These are phyloP conservation scores for Dolichopus griseipennis DNA, from an alignment of 2,888 invertebrate genomes.

Conservation along the genomic window DNA sequence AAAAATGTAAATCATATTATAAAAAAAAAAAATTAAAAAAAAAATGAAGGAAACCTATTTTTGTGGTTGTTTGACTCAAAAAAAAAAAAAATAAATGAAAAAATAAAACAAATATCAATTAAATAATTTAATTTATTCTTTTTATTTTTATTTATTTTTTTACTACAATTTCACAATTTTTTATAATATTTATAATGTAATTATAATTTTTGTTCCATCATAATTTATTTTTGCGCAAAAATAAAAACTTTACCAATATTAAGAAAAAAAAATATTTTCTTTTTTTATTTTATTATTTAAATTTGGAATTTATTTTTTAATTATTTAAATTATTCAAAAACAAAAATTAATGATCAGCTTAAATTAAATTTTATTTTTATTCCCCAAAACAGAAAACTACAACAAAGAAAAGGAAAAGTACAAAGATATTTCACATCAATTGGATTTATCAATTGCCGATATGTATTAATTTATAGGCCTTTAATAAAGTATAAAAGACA, in stretches of 20 bases:
- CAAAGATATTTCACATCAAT: conserved; percentile 95
- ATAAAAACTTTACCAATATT: conserved; percentile 13
- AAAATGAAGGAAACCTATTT: not conserved
- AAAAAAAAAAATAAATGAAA: conserved; percentile 20
- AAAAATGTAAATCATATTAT: not conserved
- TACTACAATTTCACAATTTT: conserved; percentile 27
- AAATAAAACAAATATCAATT: conserved; percentile 17
- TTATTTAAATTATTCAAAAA: conserved; percentile 14
- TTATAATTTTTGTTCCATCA: conserved; percentile 1
- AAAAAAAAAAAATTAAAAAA: no score
- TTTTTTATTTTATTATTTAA: no score
- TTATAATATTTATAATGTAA: conserved; percentile 21
- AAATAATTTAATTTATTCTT: conserved; percentile 13
- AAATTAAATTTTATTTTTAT: conserved; percentile 20
- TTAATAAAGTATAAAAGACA: not conserved
- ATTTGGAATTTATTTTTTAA: conserved; percentile 13
- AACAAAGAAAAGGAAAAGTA: conserved; percentile 90
- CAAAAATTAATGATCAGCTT: not conserved
- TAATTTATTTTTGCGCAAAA: conserved; percentile 21
- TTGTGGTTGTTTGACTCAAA: conserved; percentile 19
- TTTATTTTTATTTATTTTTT: conserved; percentile 14
- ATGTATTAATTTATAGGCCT: conserved; percentile 39
- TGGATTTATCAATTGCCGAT: conserved; percentile 95
- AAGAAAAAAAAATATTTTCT: conserved; percentile 13
- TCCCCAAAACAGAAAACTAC: conserved; percentile 63